Conservation (phyloP, 2,888 invertebrate genomes). For the Diplazon laetatorius region DNA sequence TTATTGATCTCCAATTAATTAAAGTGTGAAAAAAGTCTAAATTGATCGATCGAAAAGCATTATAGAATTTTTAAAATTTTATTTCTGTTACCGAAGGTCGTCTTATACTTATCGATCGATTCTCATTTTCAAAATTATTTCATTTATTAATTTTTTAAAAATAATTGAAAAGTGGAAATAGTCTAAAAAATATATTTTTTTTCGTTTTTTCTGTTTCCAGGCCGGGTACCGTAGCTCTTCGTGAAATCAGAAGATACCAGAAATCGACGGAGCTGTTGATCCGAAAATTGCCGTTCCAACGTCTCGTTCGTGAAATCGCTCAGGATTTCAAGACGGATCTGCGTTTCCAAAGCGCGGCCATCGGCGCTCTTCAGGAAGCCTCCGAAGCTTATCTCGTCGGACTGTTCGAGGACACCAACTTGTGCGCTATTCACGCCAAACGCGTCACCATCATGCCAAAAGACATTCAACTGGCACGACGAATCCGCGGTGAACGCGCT, state of each 20-base stretch:
- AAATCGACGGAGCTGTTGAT: conserved; percentile 97
- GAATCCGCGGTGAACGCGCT: conserved; percentile 98
- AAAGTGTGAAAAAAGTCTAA: too few relatives aligned
- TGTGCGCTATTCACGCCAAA: conserved; percentile 98
- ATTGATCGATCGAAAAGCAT: too few relatives aligned
- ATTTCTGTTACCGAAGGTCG: too few relatives aligned
- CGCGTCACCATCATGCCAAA: conserved; percentile 99
- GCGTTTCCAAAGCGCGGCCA: conserved; percentile 97
- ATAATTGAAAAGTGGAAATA: too few relatives aligned
- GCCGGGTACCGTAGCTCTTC: conserved; percentile 97
- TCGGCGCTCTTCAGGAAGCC: conserved; percentile 96
- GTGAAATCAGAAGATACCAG: conserved; percentile 98
- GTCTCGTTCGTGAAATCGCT: conserved; percentile 97
- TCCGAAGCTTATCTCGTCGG: conserved; percentile 96
- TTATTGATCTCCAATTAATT: too few relatives aligned
- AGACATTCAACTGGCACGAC: conserved; percentile 97
- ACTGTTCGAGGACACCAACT: conserved; percentile 98
- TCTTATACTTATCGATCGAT: too few relatives aligned
- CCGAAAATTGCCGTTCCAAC: conserved; percentile 97
- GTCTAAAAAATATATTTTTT: background rate
- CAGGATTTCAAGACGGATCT: conserved; percentile 98
- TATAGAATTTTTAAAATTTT: too few relatives aligned
- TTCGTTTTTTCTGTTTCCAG: conserved; percentile 78
- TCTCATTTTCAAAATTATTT: too few relatives aligned
- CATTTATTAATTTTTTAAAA: too few relatives aligned